Percentiles rank a stretch among this genome's conserved stretches.
Conservation (phyloP, 2,888 invertebrate species). For the Chaitophorus viminalis region DNA sequence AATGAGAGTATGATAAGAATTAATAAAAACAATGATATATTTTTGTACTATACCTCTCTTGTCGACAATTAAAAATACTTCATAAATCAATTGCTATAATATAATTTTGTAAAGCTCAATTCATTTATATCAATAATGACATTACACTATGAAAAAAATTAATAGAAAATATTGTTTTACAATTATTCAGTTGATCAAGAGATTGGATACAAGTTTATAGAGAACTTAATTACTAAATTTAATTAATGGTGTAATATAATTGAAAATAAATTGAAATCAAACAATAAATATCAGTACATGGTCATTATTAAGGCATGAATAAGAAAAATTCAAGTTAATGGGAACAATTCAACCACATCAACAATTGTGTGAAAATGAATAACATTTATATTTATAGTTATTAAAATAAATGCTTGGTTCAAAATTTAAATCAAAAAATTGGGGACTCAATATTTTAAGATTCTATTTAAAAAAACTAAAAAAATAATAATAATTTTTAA, state of each 20-base stretch:
- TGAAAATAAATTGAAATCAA: not conserved
- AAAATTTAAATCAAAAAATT: conserved; percentile 12
- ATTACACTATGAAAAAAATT: not conserved
- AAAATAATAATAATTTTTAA: conserved; percentile 14
- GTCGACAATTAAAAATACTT: conserved; percentile 3
- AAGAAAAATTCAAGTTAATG: conserved; percentile 7
- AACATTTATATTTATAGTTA: not conserved
- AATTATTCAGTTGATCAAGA: not conserved
- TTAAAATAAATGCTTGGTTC: conserved; percentile 18
- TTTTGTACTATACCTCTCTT: conserved; percentile 31
- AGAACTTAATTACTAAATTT: not conserved
- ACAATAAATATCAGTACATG: not conserved
- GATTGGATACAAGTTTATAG: not conserved
- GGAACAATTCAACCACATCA: not conserved
- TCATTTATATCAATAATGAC: not conserved
- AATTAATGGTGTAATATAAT: not conserved
- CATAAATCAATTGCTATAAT: not conserved
- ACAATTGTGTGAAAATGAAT: not conserved
- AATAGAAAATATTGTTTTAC: not conserved
- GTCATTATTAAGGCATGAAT: not conserved
- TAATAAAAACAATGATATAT: conserved; percentile 23
- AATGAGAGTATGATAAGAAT: conserved; percentile 29
- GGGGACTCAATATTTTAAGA: not conserved
- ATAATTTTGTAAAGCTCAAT: not conserved
- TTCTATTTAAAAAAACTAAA: conserved; percentile 9